Evolutionary conservation across 2,113 vertebrate species (phyloP), one percentile per base, ranked within the genome.

Genomic region (Camelus dromedarius): DNA sequence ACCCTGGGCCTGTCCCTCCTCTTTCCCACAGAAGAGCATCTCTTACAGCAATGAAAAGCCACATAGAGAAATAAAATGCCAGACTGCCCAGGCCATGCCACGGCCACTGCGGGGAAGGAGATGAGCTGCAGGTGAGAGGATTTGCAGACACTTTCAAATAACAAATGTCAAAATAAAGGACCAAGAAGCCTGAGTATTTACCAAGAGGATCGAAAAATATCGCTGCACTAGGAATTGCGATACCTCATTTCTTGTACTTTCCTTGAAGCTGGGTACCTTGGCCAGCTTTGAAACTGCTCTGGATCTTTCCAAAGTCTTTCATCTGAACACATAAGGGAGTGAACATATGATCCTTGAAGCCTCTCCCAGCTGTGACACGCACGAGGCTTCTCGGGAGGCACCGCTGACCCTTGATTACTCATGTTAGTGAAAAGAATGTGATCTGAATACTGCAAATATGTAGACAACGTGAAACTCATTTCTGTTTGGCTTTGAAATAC

Each of bases 361-460:
- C 18, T 90, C 22, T 92, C 28, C n/a, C 46, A 84, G 16, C 12
- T 75, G 5, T 94, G 76, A 69, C 11, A 83, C 28, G 52, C 88
- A 83, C 16, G 70, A 48, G 79, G 69, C 50, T 14, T 86, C 52
- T 83, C 32, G 52, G 90, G 14, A 93, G 28, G 10, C 26, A 64
- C 24, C 76, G 72, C 4, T 94, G 69, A 69, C 72, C 32, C 60
- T 96, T 92, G 86, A 93, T 88, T 67, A 89, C 12, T 76, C 32
- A 4, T 32, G 24, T 94, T 79, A 92, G 32, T 95, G 56, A 13
- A 72, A 80, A 92, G 35, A 87, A 90, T n/a, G 32, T 70, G 35
- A 84, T 73, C 38, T 88, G 50, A 95, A 96, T 84, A n/a, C 16
- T 91, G 2, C 26, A 97, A 73, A 62, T 79, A 89, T 76, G 24